These are phyloP conservation scores for Gerris lacustris DNA, from an alignment of 2,888 invertebrate species.

Conservation along the genomic window DNA sequence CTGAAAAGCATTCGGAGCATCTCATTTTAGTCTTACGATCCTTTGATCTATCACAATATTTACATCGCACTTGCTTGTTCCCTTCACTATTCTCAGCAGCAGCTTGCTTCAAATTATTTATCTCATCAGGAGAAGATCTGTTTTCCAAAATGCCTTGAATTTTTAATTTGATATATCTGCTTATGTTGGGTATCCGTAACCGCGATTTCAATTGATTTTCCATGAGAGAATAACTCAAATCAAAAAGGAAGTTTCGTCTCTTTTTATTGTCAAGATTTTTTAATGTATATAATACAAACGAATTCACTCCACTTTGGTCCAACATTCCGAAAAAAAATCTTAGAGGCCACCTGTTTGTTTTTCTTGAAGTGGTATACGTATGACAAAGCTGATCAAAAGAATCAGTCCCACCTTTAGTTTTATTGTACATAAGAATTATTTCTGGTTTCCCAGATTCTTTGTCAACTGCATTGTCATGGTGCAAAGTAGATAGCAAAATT, in stretches of 20 bases:
- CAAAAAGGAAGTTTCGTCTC: background rate
- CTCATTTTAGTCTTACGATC: constrained; percentile 9
- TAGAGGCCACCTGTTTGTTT: constrained; percentile 31
- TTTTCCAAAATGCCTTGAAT: background rate
- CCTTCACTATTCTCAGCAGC: background rate
- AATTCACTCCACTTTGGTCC: constrained; percentile 29
- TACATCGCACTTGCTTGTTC: constrained; percentile 12
- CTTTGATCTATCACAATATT: constrained; percentile 7
- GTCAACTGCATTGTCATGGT: constrained; percentile 18
- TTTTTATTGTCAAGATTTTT: background rate
- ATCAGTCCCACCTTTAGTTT: constrained; percentile 31
- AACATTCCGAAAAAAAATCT: constrained; percentile 29
- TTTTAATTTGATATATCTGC: background rate
- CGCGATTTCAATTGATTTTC: background rate
- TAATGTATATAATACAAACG: constrained; percentile 18
- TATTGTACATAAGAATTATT: constrained; percentile 29
- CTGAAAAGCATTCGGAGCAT: background rate
- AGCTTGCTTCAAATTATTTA: background rate
- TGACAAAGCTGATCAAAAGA: constrained; percentile 30
- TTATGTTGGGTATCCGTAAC: background rate
- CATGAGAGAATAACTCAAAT: background rate
- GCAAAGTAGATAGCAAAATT: constrained; percentile 14
- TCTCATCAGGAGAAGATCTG: background rate
- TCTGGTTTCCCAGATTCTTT: constrained; percentile 24
- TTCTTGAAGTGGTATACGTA: constrained; percentile 23